phyloP scores from a whole-genome alignment of 2,797 vertebrate genomes.

The Mus minutoides region DNA sequence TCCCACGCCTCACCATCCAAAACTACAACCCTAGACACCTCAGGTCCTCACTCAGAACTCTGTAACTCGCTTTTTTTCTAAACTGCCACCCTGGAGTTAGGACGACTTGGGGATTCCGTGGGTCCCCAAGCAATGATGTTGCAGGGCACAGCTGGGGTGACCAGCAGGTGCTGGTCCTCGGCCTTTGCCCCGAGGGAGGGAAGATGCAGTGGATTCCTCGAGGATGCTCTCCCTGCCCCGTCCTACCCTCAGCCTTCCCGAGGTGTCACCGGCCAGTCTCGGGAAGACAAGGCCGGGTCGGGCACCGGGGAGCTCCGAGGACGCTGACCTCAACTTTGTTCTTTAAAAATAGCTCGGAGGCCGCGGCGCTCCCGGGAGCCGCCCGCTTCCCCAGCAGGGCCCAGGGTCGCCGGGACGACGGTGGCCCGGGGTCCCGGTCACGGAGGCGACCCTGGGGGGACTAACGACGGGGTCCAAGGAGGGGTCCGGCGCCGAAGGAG shows the following conservation, averaged over 20 bases:
- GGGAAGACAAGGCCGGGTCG: neutral
- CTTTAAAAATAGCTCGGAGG: constrained; percentile 57
- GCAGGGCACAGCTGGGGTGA: neutral
- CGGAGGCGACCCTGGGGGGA: neutral
- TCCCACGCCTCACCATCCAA: neutral
- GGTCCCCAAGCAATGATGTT: neutral
- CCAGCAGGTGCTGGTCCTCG: neutral
- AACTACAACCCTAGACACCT: neutral
- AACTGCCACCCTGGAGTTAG: neutral
- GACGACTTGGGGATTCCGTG: neutral
- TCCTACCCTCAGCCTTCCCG: neutral
- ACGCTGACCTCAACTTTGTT: constrained; percentile 65
- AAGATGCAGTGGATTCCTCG: neutral
- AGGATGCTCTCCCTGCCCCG: neutral
- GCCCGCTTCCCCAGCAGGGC: neutral
- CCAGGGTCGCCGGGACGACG: neutral
- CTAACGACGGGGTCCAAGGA: neutral
- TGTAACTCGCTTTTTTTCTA: neutral
- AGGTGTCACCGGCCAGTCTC: neutral
- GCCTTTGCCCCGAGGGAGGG: neutral
- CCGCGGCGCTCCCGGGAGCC: neutral
- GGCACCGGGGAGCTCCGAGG: neutral
- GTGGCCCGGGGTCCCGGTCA: neutral
- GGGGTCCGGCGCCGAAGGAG: neutral
- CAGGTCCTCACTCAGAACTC: neutral